phyloP scores from a whole-genome alignment of 2,888 invertebrate genomes.

The Strigamia transsilvanica region DNA sequence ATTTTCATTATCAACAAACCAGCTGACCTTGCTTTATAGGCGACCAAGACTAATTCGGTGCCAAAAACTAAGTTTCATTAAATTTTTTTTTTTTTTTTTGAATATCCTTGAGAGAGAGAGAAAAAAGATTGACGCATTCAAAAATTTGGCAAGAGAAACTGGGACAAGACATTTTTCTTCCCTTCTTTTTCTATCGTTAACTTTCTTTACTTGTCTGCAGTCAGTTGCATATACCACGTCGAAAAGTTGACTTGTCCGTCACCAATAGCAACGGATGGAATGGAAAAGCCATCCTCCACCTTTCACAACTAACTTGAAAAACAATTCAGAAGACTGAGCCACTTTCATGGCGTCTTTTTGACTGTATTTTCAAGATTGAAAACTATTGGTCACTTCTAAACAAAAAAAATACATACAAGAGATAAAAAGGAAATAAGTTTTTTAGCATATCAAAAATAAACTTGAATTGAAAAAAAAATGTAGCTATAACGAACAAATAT shows the following conservation, averaged over 20 bases:
- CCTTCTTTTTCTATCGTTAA: constrained; percentile 1
- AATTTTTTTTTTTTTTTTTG: background rate
- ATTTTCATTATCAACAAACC: constrained; percentile 22
- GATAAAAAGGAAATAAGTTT: background rate
- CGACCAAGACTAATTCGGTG: background rate
- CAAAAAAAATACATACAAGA: background rate
- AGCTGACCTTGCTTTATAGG: background rate
- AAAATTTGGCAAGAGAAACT: constrained; percentile 42
- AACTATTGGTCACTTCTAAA: constrained; percentile 22
- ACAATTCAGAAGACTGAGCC: constrained; percentile 7
- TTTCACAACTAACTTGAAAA: constrained; percentile 27
- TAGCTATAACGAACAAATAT: background rate
- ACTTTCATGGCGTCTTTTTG: constrained; percentile 5
- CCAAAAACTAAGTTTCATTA: constrained; percentile 30
- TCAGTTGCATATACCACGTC: constrained; percentile 35
- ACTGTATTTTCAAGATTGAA: background rate
- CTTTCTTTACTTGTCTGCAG: background rate
- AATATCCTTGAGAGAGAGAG: constrained; percentile 5
- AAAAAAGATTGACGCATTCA: constrained; percentile 41
- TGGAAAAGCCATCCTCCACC: constrained; percentile 23
- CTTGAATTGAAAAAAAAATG: background rate
- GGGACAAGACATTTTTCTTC: constrained; percentile 30
- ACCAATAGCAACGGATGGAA: constrained; percentile 32
- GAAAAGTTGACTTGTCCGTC: constrained; percentile 32
- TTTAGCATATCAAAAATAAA: background rate